Evolutionary conservation across 2,113 vertebrate species (phyloP), one percentile per base, ranked within the genome.

Genomic region (Patagioenas fasciata): DNA sequence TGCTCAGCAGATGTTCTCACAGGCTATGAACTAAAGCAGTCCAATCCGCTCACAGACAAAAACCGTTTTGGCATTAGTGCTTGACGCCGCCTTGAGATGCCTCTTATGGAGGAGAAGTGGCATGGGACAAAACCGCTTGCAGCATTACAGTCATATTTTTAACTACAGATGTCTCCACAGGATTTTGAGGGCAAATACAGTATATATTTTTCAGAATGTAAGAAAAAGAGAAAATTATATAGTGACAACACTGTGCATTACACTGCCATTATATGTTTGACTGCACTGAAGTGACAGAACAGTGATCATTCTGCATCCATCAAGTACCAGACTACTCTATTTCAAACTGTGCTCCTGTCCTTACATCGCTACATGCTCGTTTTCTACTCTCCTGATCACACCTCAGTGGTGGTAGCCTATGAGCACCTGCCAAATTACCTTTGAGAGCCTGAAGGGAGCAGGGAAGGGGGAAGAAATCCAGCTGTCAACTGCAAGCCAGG

Each of bases 1-100:
- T 66, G 56, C 67, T 78, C 71, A 85, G 34, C 90, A 93, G 91
- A 73, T 94, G 92, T 92, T 93, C 73, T 77, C 34, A 20, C 64
- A 29, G 36, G 50, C 85, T 60, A 14, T 6, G 11, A 93, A 48
- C 44, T 65, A 81, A 32, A 60, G 51, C 51, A 82, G 47, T 58
- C 36, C 71, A 34, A 3, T 80, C 82, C 40, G 62, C 74, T 82
- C 31, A 32, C 38, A 81, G 42, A 40, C 40, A 85, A 73, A 84
- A 44, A 4, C 0, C 0, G 32, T 28, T 89, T 58, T 21, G 2
- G 66, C 24, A 14, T 28, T 36, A 66, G 67, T 25, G 31, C 50
- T 64, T 31, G 44, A 21, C 0, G 3, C 31, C 5, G 3, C 48
- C 7, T 3, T 19, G 38, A 69, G 74, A 61, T 44, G 54, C 24